Evolutionary conservation across 2,797 vertebrate species (phyloP), one percentile per base, ranked within the genome.

Genomic region (Poeciliopsis presidionis): DNA sequence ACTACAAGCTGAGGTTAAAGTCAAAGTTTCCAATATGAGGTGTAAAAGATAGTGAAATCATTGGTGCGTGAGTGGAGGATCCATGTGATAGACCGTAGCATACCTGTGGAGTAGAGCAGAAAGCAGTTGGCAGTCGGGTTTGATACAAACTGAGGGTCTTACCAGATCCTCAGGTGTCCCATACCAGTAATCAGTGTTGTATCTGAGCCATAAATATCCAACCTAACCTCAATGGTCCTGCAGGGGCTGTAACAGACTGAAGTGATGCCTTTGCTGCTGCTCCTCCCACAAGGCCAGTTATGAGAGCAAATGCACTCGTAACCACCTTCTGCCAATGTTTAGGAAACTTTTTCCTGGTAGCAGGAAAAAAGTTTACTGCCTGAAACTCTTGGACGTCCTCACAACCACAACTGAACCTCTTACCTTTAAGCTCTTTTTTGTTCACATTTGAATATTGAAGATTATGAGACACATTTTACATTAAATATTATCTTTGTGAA

Each of bases 221-320:
- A 18, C 14, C 59, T 18, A 18, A 63, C 59, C 30, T 36, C 30
- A 33, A 7, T 16, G 30, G 28, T 8, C 59, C 59, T 61, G 14
- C 13, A 61, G 59, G 12, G 55, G n/a, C 13, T 2, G 25, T 14
- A 59, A 63, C 59, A 8, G 59, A 67, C 36, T 67, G 36, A 67
- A 67, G 63, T 41, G 63, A 67, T 25, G 36, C 22, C 63, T 67
- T 67, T 67, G 63, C 63, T 67, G 18, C 63, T 67, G 22, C 22
- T 41, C 63, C 22, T 65, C 61, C 33, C 61, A 63, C 7, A 39
- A 39, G 33, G 30, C 6, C 33, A 18, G 30, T 28, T 22, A 36
- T 18, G 16, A 63, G 16, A 33, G 2, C 28, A 33, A 33, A 65
- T 65, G 4, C 33, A 65, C 28, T 61, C 1, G 16, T 33, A 61